Evolutionary conservation across 2,888 invertebrate genomes (phyloP), one percentile per base, ranked within the genome.

Genomic region (Nymphalis urticae): DNA sequence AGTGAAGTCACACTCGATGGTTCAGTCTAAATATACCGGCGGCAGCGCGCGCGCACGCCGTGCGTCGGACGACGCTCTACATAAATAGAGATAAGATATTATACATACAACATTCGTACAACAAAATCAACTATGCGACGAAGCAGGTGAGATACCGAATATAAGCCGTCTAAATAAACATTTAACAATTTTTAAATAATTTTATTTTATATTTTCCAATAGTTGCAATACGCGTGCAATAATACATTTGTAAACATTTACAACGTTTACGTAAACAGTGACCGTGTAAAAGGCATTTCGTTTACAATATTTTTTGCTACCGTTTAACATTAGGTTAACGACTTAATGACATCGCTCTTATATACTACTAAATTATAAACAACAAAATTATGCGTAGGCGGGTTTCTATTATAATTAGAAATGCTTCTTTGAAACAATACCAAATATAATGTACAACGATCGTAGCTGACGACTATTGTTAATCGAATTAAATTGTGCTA

Each of bases 11-110:
- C 61, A 86, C 81, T 85, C 82, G 81, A 82, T 80, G 84, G 82
- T 84, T 86, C 90, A 90, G 88, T 92, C 92, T 91, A 92, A 90
- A 90, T 90, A 89, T 90, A 92, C 86, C 86, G 87, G 85, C 84
- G 84, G 81, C 76, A 80, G 89, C 89, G 90, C 87, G 83, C 87
- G 88, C 89, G 86, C 78, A 80, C 79, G 82, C 83, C 79, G 80
- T 78, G 76, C 79, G 79, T 80, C 77, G 81, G 75, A 78, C 79
- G 81, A 78, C 84, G 82, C 82, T 82, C 82, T 79, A 87, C 86
- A 87, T 63, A 64, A 86, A 82, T 82, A 81, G 81, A 85, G 90
- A 91, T 91, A 91, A 92, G 87, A 89, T 87, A 42, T 32, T 32
- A 0, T 42, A 89, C 79, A 84, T 79, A 82, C 78, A 81, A 77